A percentile compares a stretch with the other conserved stretches of the same genome.
phyloP scores from a whole-genome alignment of 2,888 invertebrate genomes.

The Tetragonisca angustula region DNA sequence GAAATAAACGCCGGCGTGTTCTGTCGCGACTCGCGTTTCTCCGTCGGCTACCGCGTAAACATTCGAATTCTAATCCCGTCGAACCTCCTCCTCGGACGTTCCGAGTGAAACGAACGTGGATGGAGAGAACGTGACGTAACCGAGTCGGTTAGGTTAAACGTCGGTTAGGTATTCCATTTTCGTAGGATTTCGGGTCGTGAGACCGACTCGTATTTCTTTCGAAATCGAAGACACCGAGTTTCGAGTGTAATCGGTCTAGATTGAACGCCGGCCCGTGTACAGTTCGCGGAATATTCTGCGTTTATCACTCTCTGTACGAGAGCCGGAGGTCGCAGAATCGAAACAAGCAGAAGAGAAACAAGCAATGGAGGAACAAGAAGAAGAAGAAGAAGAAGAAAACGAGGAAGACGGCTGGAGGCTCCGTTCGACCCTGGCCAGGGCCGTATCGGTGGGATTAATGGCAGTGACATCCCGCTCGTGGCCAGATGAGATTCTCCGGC shows the following conservation, averaged over 20 bases:
- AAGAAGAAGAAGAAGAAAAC: slow-evolving; percentile 62
- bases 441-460: slow-evolving; percentile 78
- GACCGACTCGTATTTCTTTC: background rate
- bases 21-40: background rate
- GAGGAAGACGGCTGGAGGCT: slow-evolving; percentile 66
- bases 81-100: slow-evolving; percentile 5
- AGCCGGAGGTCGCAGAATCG: slow-evolving; percentile 63
- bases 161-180: slow-evolving; percentile 25
- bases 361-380: slow-evolving; percentile 35
- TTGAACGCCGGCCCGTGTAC: slow-evolving; percentile 56
- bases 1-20: slow-evolving; percentile 13
- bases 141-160: slow-evolving; percentile 26
- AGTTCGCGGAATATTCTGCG: slow-evolving; percentile 66
- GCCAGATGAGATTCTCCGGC: slow-evolving; percentile 74
- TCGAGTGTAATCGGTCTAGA: slow-evolving; percentile 60
- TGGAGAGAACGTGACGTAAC: background rate
- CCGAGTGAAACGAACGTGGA: slow-evolving; percentile 11
- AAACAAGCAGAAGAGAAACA: background rate
- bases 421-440: slow-evolving; percentile 72
- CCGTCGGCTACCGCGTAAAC: background rate
- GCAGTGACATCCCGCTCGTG: slow-evolving; percentile 79
- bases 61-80: slow-evolving; percentile 30
- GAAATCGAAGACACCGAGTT: slow-evolving; percentile 32
- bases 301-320: slow-evolving; percentile 68
- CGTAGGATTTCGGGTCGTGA: slow-evolving; percentile 6